phyloP scores from a whole-genome alignment of 2,113 vertebrate genomes.

The Pluvialis apricaria region DNA sequence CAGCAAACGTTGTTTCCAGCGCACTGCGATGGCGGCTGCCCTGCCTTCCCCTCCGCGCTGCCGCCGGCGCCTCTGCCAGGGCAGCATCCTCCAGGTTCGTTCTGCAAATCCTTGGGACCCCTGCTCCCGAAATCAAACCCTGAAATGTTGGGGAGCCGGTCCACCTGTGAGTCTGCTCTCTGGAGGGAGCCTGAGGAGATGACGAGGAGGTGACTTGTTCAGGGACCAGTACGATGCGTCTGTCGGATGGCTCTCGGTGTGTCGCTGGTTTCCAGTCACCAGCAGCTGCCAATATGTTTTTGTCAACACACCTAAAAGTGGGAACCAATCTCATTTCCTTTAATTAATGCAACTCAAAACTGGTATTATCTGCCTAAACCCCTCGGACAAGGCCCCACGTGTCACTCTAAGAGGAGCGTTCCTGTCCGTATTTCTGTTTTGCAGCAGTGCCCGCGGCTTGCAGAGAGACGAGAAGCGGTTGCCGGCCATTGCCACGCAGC shows the following conservation, averaged over 20 bases:
- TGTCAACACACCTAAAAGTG: background rate
- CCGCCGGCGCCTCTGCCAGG: fast-evolving
- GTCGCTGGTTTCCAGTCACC: background rate
- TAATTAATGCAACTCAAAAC: background rate
- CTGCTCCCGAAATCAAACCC: fast-evolving
- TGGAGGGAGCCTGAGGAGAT: background rate
- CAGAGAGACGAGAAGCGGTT: background rate
- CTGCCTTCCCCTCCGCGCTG: background rate
- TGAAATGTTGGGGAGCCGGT: background rate
- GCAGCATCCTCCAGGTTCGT: background rate
- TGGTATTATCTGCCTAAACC: background rate
- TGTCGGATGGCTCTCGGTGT: background rate
- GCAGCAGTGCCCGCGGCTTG: background rate
- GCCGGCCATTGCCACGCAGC: background rate
- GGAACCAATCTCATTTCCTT: background rate
- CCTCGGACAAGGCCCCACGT: background rate
- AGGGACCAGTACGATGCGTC: background rate
- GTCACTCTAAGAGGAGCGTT: background rate
- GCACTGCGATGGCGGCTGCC: background rate
- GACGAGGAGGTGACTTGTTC: background rate
- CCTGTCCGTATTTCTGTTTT: background rate
- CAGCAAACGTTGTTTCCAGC: background rate
- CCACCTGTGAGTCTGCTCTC: background rate
- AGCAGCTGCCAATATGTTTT: background rate
- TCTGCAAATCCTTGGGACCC: background rate